Base-by-base conservation (phyloP, 2,113 vertebrate species). In the Tyrannus savana region DNA sequence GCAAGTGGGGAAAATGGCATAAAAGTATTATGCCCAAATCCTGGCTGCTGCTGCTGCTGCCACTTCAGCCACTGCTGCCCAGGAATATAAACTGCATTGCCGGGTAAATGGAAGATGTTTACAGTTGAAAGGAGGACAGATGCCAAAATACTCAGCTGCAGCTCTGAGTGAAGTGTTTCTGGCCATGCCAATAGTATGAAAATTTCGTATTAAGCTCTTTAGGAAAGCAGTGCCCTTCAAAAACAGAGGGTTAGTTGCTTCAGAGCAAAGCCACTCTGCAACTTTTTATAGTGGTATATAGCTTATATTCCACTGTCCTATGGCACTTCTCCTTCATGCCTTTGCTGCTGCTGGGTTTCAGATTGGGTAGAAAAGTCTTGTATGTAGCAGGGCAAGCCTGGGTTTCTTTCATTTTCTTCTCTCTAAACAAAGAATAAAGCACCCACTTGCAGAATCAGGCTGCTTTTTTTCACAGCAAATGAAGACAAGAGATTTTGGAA, bases 111-210 rank as follows among this genome's bases (percentile, higher is more conserved):
- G 17, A 83, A 52, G 12, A 47, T 59, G 24, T 82, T 87, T 47
- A 64, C 60, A 82, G 46, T 31, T 86, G 50, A 76, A 94, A 73
- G 53, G 35, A 74, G 24, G 33, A 17, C 33, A 44, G 62, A 47
- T 90, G 75, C 50, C 86, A 84, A 90, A 95, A 94, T 55, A 59
- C 6, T 81, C 55, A 77, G 55, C 63, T 93, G 76, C 39, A 84
- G 47, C 50, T 93, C 76, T 83, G 39, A 55, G 27, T 14, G 62
- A 76, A 87, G 60, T 59, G 28, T 60, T 89, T 79, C 59, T 46
- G 44, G 10, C 46, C 22, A 19, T 68, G 28, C 19, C 71, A 63
- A 42, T 50, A 59, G 6, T 39, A 46, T 73, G 72, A 60, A 78
- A 50, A 14, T 60, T 69, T 49, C 44, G 44, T 42, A 9, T 64